A percentile compares a stretch with the other conserved stretches of the same genome.
These are phyloP conservation scores for Lapara coniferarum DNA, from an alignment of 2,888 invertebrate genomes.

Conservation along the genomic window DNA sequence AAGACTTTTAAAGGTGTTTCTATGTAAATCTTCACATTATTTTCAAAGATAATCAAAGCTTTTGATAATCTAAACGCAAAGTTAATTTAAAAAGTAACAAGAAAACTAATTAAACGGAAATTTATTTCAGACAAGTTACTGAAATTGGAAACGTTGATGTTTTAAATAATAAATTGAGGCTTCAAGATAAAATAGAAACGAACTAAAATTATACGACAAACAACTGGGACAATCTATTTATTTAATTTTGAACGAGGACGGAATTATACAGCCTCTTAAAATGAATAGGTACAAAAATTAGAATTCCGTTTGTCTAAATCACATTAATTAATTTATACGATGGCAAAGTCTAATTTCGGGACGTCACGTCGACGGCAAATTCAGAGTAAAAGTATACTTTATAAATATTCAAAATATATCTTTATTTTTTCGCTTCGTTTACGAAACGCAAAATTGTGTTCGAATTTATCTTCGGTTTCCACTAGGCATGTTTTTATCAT, in stretches of 20 bases:
- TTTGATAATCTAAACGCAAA: neutral
- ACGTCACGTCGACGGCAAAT: too few relatives aligned
- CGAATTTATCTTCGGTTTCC: too few relatives aligned
- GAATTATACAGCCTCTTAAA: neutral
- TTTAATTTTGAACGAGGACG: neutral
- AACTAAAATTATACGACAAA: conserved; percentile 1
- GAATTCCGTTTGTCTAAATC: neutral
- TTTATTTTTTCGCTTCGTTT: too few relatives aligned
- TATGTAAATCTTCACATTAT: too few relatives aligned
- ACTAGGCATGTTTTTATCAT: too few relatives aligned
- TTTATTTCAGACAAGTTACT: neutral
- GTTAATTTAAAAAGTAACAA: neutral
- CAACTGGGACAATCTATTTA: conserved; percentile 1
- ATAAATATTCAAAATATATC: too few relatives aligned
- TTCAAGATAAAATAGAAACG: conserved; percentile 2
- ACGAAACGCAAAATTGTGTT: too few relatives aligned
- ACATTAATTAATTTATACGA: neutral
- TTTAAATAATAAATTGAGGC: conserved; percentile 7
- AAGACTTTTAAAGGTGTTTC: too few relatives aligned
- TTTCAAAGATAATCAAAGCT: too few relatives aligned
- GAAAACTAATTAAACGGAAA: conserved; percentile 1
- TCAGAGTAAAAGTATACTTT: too few relatives aligned
- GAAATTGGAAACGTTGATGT: conserved; percentile 1
- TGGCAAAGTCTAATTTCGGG: neutral
- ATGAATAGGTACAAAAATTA: neutral